Evolutionary conservation across 1,140 invertebrate species (phyloP), one percentile per base, ranked within the genome.

Genomic region (Maniola jurtina): DNA sequence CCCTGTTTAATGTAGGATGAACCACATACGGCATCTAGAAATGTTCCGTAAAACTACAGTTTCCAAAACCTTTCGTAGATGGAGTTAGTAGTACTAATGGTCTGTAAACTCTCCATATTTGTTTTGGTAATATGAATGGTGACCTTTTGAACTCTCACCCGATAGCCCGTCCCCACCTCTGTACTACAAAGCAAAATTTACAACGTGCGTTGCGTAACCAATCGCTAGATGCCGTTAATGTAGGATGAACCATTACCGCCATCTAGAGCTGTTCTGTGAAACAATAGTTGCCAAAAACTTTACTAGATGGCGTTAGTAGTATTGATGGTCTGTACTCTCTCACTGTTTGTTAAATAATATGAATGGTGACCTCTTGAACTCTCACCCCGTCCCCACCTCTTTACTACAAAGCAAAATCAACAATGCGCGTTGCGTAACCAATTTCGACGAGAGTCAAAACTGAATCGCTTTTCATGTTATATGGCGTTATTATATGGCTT

Each of bases 341-440:
- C 9, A 9, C 40, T n/a, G n/a, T 25, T 25, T 25, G 25, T 25
- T 25, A 25, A 25, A 25, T n/a, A 45, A 45, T 45, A 45, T 45
- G 42, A 45, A 45, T 45, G 42, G 42, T 45, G 42, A 45, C 42
- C 42, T 45, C 42, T 45, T 45, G 42, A 45, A 13, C 42, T 11
- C 42, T 45, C 42, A 45, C 42, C 42, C 42, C 42, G 2, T 6
- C 42, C 11, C 42, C 10, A 11, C 42, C 42, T 11, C 42, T 45
- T 45, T 45, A 45, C 42, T 45, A 45, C 42, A 45, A 45, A 45
- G 42, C 42, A 45, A 45, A 45, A 45, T 45, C 42, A 45, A 45
- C 42, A 45, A n/a, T n/a, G 42, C 9, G 42, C 42, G 42, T 45
- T 45, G 42, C 42, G 42, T 45, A 45, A 45, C 13, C 9, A 45